Evolutionary conservation across 2,797 vertebrate species (phyloP).

Genomic region (Buphagus erythrorhynchus): DNA sequence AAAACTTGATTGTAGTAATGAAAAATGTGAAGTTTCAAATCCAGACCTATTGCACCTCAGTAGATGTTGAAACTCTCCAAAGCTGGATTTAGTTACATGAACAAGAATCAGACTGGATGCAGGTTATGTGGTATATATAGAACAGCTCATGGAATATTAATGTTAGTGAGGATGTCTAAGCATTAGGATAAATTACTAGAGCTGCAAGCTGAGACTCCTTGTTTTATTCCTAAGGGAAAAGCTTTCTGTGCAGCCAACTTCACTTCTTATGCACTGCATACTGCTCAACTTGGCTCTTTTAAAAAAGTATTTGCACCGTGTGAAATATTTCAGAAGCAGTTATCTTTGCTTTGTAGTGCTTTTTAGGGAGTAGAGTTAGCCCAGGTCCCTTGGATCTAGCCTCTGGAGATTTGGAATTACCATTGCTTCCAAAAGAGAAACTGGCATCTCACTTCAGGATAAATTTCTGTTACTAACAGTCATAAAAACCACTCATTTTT

Average conservation of each 20-base stretch:
- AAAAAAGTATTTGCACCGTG: background rate
- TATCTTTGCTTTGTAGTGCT: background rate
- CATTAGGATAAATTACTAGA: background rate
- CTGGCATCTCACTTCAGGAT: background rate
- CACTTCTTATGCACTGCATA: background rate
- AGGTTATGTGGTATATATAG: background rate
- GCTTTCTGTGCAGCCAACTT: background rate
- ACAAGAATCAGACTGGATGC: background rate
- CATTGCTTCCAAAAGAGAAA: background rate
- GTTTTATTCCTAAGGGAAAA: background rate
- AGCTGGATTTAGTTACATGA: background rate
- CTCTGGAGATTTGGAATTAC: background rate
- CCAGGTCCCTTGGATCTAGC: background rate
- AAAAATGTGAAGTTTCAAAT: background rate
- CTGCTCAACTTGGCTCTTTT: background rate
- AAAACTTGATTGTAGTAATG: accelerated
- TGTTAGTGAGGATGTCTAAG: background rate
- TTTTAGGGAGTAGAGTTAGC: background rate
- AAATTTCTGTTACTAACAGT: background rate
- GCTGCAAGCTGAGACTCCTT: background rate
- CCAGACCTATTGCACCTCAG: background rate
- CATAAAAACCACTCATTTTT: background rate
- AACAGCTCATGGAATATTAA: background rate
- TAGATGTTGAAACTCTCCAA: background rate
- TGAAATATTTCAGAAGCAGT: background rate